Evolutionary conservation across 1,140 invertebrate genomes (phyloP).

Genomic region (Tetramorium simillimum): DNA sequence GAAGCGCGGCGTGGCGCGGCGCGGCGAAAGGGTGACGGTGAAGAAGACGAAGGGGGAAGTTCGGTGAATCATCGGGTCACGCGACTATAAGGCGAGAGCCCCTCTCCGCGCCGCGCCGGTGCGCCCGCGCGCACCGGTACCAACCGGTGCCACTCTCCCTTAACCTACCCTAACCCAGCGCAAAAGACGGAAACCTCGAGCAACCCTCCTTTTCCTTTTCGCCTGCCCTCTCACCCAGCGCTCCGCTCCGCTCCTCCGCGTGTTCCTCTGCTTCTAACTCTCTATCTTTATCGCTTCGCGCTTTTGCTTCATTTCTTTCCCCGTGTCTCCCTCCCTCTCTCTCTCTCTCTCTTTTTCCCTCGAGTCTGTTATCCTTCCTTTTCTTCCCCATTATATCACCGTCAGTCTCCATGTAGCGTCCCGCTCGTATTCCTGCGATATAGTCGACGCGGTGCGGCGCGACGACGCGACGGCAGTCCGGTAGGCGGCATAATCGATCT

Average conservation of each 20-base stretch:
- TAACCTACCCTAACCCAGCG: constrained; percentile 72
- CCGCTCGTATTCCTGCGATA: constrained; percentile 49
- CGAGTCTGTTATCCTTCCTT: constrained; percentile 20
- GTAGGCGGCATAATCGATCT: constrained; percentile 59
- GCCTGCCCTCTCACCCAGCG: neutral
- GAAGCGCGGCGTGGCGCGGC: neutral
- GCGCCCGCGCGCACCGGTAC: constrained; percentile 69
- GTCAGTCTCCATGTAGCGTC: constrained; percentile 18
- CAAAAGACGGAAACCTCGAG: constrained; percentile 60
- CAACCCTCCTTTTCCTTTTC: constrained; percentile 17
- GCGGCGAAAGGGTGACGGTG: constrained; percentile 33
- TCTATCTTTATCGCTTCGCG: constrained; percentile 18
- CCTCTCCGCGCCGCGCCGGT: constrained; percentile 43
- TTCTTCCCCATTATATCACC: constrained; percentile 43
- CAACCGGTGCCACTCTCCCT: constrained; percentile 76
- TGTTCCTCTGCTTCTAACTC: neutral
- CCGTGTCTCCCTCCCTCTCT: neutral
- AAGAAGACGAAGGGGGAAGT: constrained; percentile 45
- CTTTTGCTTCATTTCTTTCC: constrained; percentile 12
- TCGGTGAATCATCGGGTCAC: constrained; percentile 79
- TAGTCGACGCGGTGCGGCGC: constrained; percentile 25
- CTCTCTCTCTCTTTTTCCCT: neutral
- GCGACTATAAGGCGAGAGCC: constrained; percentile 68
- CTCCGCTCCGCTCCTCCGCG: too few relatives aligned
- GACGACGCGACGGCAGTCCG: constrained; percentile 37